These are phyloP conservation scores for Smithornis capensis DNA, from an alignment of 2,113 vertebrate species.

Conservation along the genomic window DNA sequence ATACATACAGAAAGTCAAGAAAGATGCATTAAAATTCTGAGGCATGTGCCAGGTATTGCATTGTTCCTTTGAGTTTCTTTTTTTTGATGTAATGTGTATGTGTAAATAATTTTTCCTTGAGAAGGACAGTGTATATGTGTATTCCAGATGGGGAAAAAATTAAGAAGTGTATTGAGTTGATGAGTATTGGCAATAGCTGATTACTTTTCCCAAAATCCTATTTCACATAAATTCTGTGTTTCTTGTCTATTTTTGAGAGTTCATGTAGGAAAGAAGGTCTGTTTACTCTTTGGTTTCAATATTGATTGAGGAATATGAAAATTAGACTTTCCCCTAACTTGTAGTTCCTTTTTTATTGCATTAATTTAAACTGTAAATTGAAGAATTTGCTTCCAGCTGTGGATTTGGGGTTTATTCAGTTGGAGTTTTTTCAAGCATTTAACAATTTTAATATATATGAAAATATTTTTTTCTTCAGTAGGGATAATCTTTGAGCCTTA, in stretches of 20 bases:
- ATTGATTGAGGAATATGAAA: background rate
- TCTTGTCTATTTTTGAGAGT: background rate
- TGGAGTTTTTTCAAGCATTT: background rate
- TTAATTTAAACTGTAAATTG: background rate
- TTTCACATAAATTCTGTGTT: background rate
- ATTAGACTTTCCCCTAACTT: background rate
- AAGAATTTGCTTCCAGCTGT: background rate
- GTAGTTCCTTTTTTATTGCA: background rate
- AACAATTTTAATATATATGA: background rate
- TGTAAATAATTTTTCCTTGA: background rate
- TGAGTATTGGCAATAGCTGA: background rate
- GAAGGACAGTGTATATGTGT: fast-evolving
- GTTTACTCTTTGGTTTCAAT: background rate
- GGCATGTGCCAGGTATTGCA: background rate
- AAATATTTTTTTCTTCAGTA: background rate
- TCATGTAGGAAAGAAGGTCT: background rate
- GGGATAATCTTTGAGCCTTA: background rate
- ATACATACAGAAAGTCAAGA: background rate
- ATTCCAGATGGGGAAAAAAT: background rate
- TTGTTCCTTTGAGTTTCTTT: background rate
- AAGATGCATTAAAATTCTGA: background rate
- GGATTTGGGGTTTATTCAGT: background rate
- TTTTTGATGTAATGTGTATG: background rate
- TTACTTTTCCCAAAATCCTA: background rate
- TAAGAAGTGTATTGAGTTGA: background rate